Conservation (phyloP, 1,140 invertebrate genomes). For the Harlomillsia oculata region DNA sequence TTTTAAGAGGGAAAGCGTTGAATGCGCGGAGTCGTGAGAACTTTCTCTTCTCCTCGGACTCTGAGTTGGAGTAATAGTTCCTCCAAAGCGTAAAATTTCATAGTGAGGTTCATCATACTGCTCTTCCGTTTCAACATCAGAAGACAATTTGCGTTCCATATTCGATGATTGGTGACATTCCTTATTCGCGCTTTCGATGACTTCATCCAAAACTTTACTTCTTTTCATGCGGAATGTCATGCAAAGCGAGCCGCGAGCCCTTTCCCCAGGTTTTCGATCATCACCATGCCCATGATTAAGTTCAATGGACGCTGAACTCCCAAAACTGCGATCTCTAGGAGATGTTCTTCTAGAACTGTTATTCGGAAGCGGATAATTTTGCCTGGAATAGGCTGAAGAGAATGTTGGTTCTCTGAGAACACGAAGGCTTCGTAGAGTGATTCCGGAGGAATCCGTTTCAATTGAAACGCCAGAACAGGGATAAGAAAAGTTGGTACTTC, state of each 20-base stretch:
- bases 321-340: background rate
- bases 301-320: background rate
- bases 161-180: conserved; percentile 40
- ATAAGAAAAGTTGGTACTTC: background rate
- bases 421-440: conserved; percentile 26
- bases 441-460: conserved; percentile 22
- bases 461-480: no score
- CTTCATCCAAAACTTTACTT: conserved; percentile 71
- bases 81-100: conserved; percentile 32
- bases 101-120: conserved; percentile 20
- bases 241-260: background rate
- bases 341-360: conserved; percentile 8
- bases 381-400: background rate
- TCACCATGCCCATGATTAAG: background rate
- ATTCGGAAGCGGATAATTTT: background rate
- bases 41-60: conserved; percentile 3
- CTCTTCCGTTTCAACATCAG: conserved; percentile 12
- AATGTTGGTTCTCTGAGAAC: conserved; percentile 25
- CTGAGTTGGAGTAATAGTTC: conserved; percentile 9
- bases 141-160: conserved; percentile 16
- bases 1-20: no score
- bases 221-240: conserved; percentile 73
- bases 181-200: conserved; percentile 66
- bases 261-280: background rate
- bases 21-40: conserved; percentile 36